Conservation (phyloP, 1,140 invertebrate species). For the Drosophila nebulosa region DNA sequence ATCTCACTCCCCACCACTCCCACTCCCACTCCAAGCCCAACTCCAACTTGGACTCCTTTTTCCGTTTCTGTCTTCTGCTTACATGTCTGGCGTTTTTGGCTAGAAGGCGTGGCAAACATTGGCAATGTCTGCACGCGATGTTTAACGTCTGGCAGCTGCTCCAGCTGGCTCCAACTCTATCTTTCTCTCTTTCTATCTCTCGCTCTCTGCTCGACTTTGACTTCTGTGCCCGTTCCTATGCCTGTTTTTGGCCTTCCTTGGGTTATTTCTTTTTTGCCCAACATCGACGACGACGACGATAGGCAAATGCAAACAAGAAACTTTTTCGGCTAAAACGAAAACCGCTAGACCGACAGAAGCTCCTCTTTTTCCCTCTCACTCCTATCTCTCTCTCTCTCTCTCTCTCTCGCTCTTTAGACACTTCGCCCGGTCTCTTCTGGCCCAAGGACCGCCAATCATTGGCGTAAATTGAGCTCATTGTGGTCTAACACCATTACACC, state of each 20-base stretch:
- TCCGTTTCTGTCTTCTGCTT: background rate
- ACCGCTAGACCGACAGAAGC: slow-evolving; percentile 25
- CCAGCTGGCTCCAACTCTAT: background rate
- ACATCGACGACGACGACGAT: slow-evolving; percentile 33
- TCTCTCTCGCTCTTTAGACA: background rate
- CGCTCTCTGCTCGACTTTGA: background rate
- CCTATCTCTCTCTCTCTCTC: background rate
- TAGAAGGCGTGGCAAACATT: slow-evolving; percentile 34
- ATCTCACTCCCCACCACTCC: background rate
- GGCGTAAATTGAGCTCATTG: slow-evolving; percentile 79
- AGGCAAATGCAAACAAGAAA: slow-evolving; percentile 74
- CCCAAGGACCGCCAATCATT: slow-evolving; percentile 71
- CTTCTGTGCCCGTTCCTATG: background rate
- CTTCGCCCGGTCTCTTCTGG: slow-evolving; percentile 16
- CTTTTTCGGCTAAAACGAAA: slow-evolving; percentile 35
- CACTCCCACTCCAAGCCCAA: background rate
- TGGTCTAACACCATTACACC: slow-evolving; percentile 71
- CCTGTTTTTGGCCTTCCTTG: background rate
- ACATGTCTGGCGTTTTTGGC: slow-evolving; percentile 6
- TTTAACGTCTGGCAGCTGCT: slow-evolving; percentile 65
- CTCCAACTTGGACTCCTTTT: background rate
- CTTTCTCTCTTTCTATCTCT: background rate
- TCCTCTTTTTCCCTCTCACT: background rate
- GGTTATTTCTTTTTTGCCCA: background rate
- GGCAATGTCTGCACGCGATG: slow-evolving; percentile 75